phyloP scores from a whole-genome alignment of 1,140 invertebrate species.

The Metopolophium dirhodum region DNA sequence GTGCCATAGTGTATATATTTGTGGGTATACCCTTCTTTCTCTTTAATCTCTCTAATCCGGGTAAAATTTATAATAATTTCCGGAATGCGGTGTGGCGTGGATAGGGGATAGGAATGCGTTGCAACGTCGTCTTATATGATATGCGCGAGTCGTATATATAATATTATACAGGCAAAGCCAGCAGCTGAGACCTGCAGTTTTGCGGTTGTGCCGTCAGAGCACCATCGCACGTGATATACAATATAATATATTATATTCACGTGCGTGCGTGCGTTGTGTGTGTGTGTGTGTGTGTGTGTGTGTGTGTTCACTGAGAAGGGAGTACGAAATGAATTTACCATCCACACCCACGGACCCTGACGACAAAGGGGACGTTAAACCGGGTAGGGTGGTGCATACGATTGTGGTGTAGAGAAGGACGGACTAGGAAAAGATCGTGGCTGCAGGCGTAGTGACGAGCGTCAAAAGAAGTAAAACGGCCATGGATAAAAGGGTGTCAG shows the following conservation, averaged over 20 bases:
- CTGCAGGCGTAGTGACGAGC: not conserved
- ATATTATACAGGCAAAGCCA: not conserved
- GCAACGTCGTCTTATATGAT: not conserved
- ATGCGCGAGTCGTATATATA: not conserved
- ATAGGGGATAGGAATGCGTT: not conserved
- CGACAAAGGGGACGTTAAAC: not conserved
- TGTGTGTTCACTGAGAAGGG: not conserved
- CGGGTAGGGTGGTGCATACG: no score
- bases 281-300: not conserved
- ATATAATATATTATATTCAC: not conserved
- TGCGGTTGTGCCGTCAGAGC: not conserved
- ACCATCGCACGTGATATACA: not conserved
- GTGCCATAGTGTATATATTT: not conserved
- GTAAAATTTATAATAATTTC: slow-evolving; percentile 31
- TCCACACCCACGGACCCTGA: not conserved
- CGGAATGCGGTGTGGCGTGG: not conserved
- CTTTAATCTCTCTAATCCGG: not conserved
- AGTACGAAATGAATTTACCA: not conserved
- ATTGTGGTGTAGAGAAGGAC: not conserved
- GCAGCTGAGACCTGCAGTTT: slow-evolving; percentile 27
- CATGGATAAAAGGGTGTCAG: not conserved
- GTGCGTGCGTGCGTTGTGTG: no score
- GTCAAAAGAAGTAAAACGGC: not conserved
- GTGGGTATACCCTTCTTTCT: not conserved
- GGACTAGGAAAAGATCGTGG: not conserved